A percentile compares a stretch with the other conserved stretches of the same genome.
phyloP scores from a whole-genome alignment of 53 echinoderm and acorn worm genomes.

The Astropecten irregularis region DNA sequence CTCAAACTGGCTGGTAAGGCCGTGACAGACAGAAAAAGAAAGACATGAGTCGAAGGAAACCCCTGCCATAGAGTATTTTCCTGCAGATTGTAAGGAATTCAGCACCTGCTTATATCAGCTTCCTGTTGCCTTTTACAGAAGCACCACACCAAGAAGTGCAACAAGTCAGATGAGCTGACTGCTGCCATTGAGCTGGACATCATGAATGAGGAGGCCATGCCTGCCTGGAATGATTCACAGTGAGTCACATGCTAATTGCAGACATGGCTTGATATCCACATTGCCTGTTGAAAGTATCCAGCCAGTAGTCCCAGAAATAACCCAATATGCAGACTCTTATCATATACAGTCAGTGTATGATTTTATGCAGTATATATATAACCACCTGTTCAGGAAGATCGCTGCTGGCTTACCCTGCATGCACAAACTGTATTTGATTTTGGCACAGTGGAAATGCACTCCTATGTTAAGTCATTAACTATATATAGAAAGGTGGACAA shows the following conservation, averaged over 20 bases:
- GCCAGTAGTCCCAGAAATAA: not conserved
- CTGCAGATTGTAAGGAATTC: too few species aligned
- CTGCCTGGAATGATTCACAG: constrained; percentile 53
- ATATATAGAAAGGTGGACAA: too few species aligned
- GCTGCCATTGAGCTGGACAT: constrained; percentile 30
- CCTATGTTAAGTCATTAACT: too few species aligned
- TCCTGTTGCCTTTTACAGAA: constrained; percentile 49
- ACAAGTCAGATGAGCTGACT: constrained; percentile 38
- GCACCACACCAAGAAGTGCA: constrained; percentile 45
- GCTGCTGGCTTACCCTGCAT: too few species aligned
- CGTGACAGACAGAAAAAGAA: too few species aligned
- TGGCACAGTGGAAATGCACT: too few species aligned
- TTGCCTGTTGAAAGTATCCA: not conserved
- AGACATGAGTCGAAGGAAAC: too few species aligned
- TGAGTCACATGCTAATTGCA: constrained; percentile 29
- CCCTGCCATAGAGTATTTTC: too few species aligned
- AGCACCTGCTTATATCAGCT: too few species aligned
- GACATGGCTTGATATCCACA: constrained; percentile 4
- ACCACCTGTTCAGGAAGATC: too few species aligned
- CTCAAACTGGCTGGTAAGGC: too few species aligned
- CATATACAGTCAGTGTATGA: not conserved
- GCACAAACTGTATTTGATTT: too few species aligned
- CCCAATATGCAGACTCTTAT: not conserved
- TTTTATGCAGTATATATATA: constrained; percentile 1
- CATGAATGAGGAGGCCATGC: constrained; percentile 51